phyloP scores from a whole-genome alignment of 2,797 vertebrate species.

The Tinamus major region DNA sequence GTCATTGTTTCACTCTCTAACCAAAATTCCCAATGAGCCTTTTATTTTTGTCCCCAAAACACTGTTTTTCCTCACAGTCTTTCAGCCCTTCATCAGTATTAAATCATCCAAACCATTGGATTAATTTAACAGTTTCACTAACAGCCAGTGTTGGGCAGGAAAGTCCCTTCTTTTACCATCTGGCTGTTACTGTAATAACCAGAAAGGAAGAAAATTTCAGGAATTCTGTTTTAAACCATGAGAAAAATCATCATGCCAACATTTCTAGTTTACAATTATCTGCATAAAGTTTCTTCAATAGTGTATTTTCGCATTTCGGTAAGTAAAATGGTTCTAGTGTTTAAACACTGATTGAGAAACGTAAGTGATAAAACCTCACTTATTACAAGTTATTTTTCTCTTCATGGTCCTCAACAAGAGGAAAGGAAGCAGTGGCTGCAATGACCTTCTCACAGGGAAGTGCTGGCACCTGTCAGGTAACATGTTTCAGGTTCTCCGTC shows the following conservation, averaged over 20 bases:
- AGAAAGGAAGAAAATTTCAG: not conserved
- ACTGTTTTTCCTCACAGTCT: not conserved
- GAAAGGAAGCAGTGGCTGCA: not conserved
- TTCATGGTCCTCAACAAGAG: not conserved
- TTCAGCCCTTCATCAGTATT: constrained; percentile 21
- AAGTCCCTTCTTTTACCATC: constrained; percentile 8
- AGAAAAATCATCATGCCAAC: fast-evolving
- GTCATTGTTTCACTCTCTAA: constrained; percentile 22
- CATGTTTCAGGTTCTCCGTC: not conserved
- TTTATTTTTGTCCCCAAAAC: constrained; percentile 1
- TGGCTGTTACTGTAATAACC: not conserved
- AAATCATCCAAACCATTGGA: constrained; percentile 14
- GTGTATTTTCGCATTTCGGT: not conserved
- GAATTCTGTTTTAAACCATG: not conserved
- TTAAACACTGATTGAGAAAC: not conserved
- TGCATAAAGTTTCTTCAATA: not conserved
- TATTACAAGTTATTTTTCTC: not conserved
- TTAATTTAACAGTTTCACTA: constrained; percentile 3
- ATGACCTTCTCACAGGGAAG: not conserved
- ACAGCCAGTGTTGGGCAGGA: not conserved
- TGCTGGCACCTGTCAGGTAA: not conserved
- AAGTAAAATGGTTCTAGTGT: not conserved
- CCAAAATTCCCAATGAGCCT: not conserved
- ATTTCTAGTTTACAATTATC: not conserved
- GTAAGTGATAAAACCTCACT: not conserved